Percentiles rank a stretch among this genome's conserved stretches.
These are phyloP conservation scores for Galerucella calmariensis DNA, from an alignment of 2,888 invertebrate species.

Conservation along the genomic window DNA sequence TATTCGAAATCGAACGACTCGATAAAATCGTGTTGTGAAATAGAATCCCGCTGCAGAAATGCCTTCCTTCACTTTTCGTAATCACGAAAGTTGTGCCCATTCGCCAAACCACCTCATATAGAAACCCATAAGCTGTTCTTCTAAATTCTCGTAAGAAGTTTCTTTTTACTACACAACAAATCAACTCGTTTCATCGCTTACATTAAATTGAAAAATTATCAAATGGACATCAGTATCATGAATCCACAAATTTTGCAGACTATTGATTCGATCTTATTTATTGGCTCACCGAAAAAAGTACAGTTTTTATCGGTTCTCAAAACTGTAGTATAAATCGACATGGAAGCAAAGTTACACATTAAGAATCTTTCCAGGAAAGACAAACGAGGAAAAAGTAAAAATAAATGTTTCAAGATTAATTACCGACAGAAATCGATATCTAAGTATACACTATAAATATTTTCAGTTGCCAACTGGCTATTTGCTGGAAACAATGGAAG, in stretches of 20 bases:
- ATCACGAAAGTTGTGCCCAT: too few species aligned
- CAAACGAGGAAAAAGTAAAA: background rate
- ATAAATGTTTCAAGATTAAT: slow-evolving; percentile 4
- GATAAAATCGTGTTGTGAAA: too few species aligned
- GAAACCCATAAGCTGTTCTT: too few species aligned
- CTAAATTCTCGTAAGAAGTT: too few species aligned
- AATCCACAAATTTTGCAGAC: background rate
- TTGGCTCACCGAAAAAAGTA: background rate
- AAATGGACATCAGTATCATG: background rate
- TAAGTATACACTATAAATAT: background rate
- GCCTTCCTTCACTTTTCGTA: too few species aligned
- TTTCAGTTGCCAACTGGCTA: slow-evolving; percentile 5
- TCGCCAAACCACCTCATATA: too few species aligned
- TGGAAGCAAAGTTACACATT: background rate
- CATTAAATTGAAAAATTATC: background rate
- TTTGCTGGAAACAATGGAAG: background rate
- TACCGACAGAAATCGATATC: background rate
- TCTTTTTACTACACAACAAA: too few species aligned
- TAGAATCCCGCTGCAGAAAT: too few species aligned
- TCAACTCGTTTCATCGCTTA: too few species aligned
- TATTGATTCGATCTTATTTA: background rate
- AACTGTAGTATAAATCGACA: background rate
- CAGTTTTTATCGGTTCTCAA: background rate
- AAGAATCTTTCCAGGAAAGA: background rate
- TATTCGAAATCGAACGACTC: too few species aligned